Percentiles rank a stretch among this genome's conserved stretches.
phyloP scores from a whole-genome alignment of 2,113 vertebrate species.

The Plectropomus leopardus region DNA sequence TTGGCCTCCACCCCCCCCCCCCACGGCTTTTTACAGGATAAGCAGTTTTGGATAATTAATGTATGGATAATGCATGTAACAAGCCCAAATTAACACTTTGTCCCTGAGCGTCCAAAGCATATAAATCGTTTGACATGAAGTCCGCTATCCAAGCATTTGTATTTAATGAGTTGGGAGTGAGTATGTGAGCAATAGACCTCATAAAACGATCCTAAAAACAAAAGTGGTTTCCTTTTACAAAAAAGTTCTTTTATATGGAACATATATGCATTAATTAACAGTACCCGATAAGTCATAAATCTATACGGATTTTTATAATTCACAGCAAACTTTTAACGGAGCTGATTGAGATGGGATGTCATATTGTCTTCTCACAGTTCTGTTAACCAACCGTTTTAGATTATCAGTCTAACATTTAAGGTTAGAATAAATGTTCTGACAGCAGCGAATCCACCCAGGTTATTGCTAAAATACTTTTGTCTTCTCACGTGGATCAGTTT shows the following conservation, averaged over 20 bases:
- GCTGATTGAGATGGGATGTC: not conserved
- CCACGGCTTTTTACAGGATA: no score
- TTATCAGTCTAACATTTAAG: not conserved
- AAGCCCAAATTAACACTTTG: no score
- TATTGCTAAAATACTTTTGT: slow-evolving; percentile 2
- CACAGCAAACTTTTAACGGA: not conserved
- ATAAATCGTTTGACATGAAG: no score
- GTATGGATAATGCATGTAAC: no score
- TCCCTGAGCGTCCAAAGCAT: no score
- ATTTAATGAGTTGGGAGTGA: no score
- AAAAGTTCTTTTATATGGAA: no score
- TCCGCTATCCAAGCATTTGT: no score
- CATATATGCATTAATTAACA: not conserved
- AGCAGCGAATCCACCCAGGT: not conserved
- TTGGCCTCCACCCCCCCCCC: no score
- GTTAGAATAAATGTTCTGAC: not conserved
- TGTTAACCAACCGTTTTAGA: not conserved
- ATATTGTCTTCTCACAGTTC: not conserved
- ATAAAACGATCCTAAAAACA: no score
- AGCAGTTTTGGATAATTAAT: no score
- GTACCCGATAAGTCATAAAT: not conserved
- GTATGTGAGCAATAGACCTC: not conserved
- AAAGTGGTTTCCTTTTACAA: no score
- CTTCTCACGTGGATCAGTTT: not conserved
- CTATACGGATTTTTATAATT: not conserved